These are phyloP conservation scores for Cephus pygmeus DNA, from an alignment of 2,888 invertebrate genomes.

Conservation along the genomic window DNA sequence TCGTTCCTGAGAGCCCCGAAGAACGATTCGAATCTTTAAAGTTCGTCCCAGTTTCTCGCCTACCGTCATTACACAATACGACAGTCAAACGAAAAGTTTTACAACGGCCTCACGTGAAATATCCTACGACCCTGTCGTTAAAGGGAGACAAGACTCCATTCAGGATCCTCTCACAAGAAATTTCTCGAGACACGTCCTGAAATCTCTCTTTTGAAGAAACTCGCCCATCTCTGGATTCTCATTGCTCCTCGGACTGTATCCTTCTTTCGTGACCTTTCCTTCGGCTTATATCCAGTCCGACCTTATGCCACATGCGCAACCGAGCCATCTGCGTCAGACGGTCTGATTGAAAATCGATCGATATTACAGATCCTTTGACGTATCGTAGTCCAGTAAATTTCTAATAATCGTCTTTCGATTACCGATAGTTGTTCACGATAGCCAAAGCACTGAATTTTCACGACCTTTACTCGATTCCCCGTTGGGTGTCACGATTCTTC, in stretches of 20 bases:
- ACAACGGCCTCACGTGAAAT: conserved; percentile 6
- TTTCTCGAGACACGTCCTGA: neutral
- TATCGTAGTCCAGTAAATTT: neutral
- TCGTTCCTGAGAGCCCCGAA: conserved; percentile 1
- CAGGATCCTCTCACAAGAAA: neutral
- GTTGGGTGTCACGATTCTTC: neutral
- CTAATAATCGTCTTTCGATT: neutral
- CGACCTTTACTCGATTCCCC: neutral
- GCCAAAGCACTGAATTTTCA: neutral
- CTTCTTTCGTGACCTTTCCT: neutral
- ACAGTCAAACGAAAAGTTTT: conserved; percentile 34
- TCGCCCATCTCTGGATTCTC: neutral
- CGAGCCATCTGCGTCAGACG: neutral
- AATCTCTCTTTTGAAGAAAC: neutral
- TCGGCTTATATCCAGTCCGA: neutral
- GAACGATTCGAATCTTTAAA: conserved; percentile 27
- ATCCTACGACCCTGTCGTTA: neutral
- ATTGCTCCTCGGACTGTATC: neutral
- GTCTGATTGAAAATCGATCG: neutral
- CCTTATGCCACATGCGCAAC: neutral
- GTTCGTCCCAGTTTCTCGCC: conserved; percentile 31
- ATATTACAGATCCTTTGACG: neutral
- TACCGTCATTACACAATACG: conserved; percentile 22
- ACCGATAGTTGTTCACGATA: neutral
- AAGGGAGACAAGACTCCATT: neutral